Evolutionary conservation across 2,797 vertebrate genomes (phyloP).

Genomic region (Delichon dasypus): DNA sequence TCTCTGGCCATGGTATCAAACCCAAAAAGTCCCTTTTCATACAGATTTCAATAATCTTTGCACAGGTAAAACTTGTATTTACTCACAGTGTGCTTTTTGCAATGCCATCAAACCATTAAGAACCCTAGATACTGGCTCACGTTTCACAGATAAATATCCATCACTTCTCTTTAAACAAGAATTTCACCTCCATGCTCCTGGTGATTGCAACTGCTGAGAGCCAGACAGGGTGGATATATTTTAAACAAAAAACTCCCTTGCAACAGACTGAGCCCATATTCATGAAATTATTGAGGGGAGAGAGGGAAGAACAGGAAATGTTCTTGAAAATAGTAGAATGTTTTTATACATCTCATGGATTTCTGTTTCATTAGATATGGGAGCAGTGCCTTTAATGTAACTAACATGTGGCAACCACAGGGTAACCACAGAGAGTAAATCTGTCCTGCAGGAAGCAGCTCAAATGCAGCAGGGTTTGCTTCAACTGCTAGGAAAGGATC

Average conservation of each 20-base stretch:
- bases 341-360: background rate
- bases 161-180: background rate
- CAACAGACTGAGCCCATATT: background rate
- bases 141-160: background rate
- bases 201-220: background rate
- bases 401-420: conserved; percentile 55
- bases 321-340: background rate
- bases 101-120: background rate
- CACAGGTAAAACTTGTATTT: background rate
- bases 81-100: background rate
- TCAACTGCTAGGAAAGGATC: background rate
- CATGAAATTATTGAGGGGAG: background rate
- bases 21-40: background rate
- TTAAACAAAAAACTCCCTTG: background rate
- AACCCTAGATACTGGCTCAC: background rate
- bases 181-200: background rate
- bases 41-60: background rate
- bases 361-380: conserved; percentile 46
- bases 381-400: conserved; percentile 29
- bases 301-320: background rate
- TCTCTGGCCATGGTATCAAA: background rate
- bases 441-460: conserved; percentile 46
- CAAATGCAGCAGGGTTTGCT: conserved; percentile 27
- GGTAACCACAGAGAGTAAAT: conserved; percentile 58
- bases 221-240: background rate